Conservation (phyloP, 2,888 invertebrate genomes). For the Thymelicus sylvestris region DNA sequence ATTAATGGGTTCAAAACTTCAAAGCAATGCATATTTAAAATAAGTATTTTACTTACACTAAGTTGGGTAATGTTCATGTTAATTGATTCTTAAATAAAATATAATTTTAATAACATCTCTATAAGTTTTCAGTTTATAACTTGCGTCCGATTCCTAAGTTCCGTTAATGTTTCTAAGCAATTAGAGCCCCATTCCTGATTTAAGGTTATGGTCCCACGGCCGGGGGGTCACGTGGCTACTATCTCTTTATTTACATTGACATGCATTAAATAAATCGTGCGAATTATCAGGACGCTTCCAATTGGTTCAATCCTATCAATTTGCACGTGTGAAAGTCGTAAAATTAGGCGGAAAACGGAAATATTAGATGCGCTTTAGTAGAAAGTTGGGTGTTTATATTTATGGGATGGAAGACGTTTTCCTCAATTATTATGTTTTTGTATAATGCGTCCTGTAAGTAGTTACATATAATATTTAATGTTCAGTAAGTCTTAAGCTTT, state of each 20-base stretch:
- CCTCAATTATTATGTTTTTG: no score
- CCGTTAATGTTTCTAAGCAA: conserved; percentile 79
- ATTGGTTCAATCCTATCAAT: conserved; percentile 13
- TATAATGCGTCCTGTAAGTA: no score
- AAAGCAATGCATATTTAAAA: no score
- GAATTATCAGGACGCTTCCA: conserved; percentile 57
- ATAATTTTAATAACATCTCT: no score
- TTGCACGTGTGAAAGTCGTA: conserved; percentile 27
- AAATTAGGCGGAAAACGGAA: background rate
- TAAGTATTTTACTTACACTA: no score
- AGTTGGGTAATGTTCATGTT: no score
- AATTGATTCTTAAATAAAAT: no score
- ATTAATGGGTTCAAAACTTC: no score
- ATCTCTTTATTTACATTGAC: conserved; percentile 78
- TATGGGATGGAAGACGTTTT: background rate
- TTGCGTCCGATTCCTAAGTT: conserved; percentile 52
- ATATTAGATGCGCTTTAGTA: background rate
- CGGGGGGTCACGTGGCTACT: conserved; percentile 76
- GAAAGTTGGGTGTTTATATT: background rate
- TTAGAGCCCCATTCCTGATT: conserved; percentile 80
- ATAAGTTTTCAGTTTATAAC: conserved; percentile 44
- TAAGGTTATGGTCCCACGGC: conserved; percentile 72
- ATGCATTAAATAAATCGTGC: conserved; percentile 63
- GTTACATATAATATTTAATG: no score
- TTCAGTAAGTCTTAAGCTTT: no score